Conservation (phyloP, 2,888 invertebrate genomes). For the Folsomia candida region DNA sequence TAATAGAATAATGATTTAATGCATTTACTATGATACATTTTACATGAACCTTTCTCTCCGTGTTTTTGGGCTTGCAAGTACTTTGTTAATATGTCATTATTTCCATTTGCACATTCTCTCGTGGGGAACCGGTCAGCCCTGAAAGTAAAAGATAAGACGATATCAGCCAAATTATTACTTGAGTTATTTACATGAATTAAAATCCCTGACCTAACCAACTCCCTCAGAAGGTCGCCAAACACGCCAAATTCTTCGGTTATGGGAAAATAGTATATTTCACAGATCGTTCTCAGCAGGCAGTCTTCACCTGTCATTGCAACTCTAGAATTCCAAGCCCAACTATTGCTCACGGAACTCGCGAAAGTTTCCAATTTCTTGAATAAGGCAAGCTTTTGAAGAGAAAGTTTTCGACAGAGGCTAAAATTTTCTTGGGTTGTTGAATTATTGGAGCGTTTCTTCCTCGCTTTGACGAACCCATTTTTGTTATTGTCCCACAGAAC, state of each 20-base stretch:
- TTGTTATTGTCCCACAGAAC: not conserved
- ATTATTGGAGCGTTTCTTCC: not conserved
- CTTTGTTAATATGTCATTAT: not conserved
- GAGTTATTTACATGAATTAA: conserved; percentile 1
- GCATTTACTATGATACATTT: conserved; percentile 20
- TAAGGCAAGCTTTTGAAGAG: conserved; percentile 10
- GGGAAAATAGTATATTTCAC: conserved; percentile 43
- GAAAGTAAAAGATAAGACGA: too few relatives aligned
- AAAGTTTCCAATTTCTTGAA: conserved; percentile 39
- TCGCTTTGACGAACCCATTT: not conserved
- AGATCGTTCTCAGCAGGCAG: conserved; percentile 43
- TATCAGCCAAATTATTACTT: too few relatives aligned
- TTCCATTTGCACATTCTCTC: not conserved
- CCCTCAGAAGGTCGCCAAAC: conserved; percentile 31
- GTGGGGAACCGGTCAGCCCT: not conserved
- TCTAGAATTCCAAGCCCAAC: too few relatives aligned
- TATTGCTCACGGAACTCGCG: conserved; percentile 4
- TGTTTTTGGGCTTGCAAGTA: conserved; percentile 23
- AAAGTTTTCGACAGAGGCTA: not conserved
- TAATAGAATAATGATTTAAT: conserved; percentile 23
- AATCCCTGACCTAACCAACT: conserved; percentile 32
- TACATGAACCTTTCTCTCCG: conserved; percentile 21
- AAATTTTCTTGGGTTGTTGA: not conserved
- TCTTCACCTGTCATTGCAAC: conserved; percentile 16
- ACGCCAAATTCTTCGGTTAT: conserved; percentile 26